phyloP scores from a whole-genome alignment of 2,888 invertebrate genomes.

The Malthinus flaveolus region DNA sequence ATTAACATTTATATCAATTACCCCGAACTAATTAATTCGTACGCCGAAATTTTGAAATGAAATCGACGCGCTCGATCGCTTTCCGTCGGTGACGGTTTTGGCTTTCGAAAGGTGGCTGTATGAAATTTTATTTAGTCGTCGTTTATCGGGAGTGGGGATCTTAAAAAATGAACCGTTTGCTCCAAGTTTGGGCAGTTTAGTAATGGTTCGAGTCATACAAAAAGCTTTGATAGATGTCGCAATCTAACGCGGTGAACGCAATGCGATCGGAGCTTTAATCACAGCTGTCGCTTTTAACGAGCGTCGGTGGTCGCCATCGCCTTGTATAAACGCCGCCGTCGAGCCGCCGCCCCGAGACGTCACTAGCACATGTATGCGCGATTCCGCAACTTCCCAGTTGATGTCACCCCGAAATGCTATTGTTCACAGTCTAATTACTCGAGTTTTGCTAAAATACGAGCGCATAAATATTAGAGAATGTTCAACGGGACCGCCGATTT shows the following conservation, averaged over 20 bases:
- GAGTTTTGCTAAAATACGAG: conserved; percentile 18
- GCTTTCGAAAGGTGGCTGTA: not conserved
- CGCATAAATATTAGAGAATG: conserved; percentile 20
- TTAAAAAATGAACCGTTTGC: conserved; percentile 22
- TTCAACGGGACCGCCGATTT: conserved; percentile 17
- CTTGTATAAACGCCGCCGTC: conserved; percentile 20
- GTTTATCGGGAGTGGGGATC: conserved; percentile 23
- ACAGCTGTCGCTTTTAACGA: conserved; percentile 23
- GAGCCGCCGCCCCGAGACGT: conserved; percentile 24
- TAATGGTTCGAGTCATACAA: conserved; percentile 19
- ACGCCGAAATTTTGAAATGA: not conserved
- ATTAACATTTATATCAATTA: too few species aligned
- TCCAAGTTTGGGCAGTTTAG: conserved; percentile 18
- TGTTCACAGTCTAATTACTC: conserved; percentile 35
- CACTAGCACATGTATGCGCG: conserved; percentile 22
- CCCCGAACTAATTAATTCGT: too few species aligned
- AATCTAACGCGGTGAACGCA: conserved; percentile 25
- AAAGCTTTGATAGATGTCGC: conserved; percentile 27
- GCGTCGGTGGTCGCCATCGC: conserved; percentile 24
- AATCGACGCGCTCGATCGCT: not conserved
- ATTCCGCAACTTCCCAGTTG: conserved; percentile 19
- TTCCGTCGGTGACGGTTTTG: not conserved
- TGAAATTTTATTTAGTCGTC: conserved; percentile 23
- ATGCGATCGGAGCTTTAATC: conserved; percentile 22
- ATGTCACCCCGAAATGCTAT: conserved; percentile 23